Evolutionary conservation across 92 coral and sea anemone genomes (phyloP), one percentile per base, ranked within the genome.

Genomic region (Phenganax stokvisi): DNA sequence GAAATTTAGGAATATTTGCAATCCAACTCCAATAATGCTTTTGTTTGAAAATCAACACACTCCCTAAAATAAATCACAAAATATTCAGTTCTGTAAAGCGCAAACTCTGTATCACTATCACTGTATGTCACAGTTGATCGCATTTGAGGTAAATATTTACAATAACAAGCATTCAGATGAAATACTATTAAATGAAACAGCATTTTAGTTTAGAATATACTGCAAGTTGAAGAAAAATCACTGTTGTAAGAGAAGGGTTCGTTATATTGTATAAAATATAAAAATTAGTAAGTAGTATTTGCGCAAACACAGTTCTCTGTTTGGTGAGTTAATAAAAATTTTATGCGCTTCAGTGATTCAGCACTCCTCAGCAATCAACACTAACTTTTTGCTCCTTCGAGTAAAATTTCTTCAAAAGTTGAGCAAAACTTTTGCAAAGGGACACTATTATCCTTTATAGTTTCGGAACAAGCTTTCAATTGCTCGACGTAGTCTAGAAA

Each of bases 351-450:
- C 73, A 37, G 3, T 29, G 37, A 68, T 68, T 68, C 47, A 53
- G 17, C 29, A 30, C 47, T 51, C 53, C 47, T 20, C 9, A 10
- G 16, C 5, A 30, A 37, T 29, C 10, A 73, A 15, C 57, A 29
- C 83, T 37, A 62, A 79, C 83, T 79, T 79, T 61, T 58, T 11
- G 72, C 69, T 7, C 83, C 83, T 56, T 79, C 83, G 3, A 67
- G 74, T 65, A 79, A 54, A 65, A 79, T 79, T 59, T 79, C 72
- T 64, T 79, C 83, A 79, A 79, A 79, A 10, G 83, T 79, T 20
- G 67, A 58, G 53, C 83, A 79, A 53, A 79, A 79, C 8, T 62
- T 27, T 30, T 10, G 51, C 63, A 79, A 79, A 6, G 74, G 72
- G 9, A 52, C 6, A 61, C 53, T 79, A 62, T 79, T 73, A 20